phyloP scores from a whole-genome alignment of 2,113 vertebrate genomes.

The Desmodus rotundus region DNA sequence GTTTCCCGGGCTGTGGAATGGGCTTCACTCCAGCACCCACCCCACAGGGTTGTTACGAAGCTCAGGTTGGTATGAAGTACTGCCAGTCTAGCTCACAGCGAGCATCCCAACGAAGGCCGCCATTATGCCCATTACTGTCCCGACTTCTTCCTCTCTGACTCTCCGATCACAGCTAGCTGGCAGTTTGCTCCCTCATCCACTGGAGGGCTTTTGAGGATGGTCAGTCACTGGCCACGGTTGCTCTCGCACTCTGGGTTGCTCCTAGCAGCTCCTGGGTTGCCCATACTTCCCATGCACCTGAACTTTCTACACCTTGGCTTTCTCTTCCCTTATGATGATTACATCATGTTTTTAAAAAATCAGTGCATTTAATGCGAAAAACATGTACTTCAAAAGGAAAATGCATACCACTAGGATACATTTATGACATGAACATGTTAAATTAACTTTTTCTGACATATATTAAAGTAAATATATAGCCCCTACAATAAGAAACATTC shows the following conservation, averaged over 20 bases:
- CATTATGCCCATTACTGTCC: accelerated
- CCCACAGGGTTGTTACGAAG: not conserved
- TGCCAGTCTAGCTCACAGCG: accelerated
- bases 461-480: not conserved
- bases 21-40: no score
- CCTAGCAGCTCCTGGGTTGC: not conserved
- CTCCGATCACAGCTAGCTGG: accelerated
- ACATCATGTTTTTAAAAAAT: not conserved
- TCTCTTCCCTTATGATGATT: not conserved
- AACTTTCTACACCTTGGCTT: not conserved
- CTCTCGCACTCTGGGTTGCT: not conserved
- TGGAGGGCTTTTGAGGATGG: not conserved
- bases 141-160: not conserved
- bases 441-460: not conserved
- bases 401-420: not conserved
- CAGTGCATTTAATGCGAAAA: not conserved
- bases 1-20: not conserved
- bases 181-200: not conserved
- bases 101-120: accelerated
- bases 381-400: not conserved
- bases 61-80: not conserved
- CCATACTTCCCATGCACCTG: no score
- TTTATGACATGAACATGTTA: not conserved
- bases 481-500: not conserved
- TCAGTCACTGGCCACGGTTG: accelerated